Percentiles rank a stretch among this genome's conserved stretches.
Evolutionary conservation across 2,888 invertebrate species (phyloP).

Genomic region (Hypena proboscidalis): DNA sequence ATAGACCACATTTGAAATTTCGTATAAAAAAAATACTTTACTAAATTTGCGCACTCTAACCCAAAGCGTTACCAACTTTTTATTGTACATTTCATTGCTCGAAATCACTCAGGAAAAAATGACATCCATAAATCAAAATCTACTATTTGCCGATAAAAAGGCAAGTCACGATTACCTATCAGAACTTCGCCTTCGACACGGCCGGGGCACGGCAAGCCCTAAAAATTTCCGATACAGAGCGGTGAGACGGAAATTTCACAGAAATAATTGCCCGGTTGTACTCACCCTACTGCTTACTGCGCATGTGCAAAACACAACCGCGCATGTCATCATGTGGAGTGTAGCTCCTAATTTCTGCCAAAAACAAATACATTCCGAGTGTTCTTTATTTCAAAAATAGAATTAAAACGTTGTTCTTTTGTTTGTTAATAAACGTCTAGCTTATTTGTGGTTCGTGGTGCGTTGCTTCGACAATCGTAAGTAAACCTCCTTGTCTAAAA

Average conservation of each 20-base stretch:
- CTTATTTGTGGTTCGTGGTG: slow-evolving; percentile 27
- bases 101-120: slow-evolving; percentile 3
- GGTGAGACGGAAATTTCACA: slow-evolving; percentile 70
- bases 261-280: slow-evolving; percentile 65
- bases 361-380: slow-evolving; percentile 59
- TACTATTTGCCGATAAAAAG: slow-evolving; percentile 25
- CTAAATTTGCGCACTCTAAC: too few species aligned
- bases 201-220: slow-evolving; percentile 63
- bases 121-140: slow-evolving; percentile 34
- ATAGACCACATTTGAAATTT: too few species aligned
- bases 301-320: slow-evolving; percentile 62
- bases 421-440: slow-evolving; percentile 13
- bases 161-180: slow-evolving; percentile 44
- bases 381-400: slow-evolving; percentile 32
- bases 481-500: slow-evolving; percentile 23
- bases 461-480: slow-evolving; percentile 29
- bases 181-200: slow-evolving; percentile 43
- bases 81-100: background rate
- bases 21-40: too few species aligned
- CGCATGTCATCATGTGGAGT: slow-evolving; percentile 63
- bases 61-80: too few species aligned
- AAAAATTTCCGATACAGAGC: slow-evolving; percentile 64
- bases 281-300: slow-evolving; percentile 38
- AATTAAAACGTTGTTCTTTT: slow-evolving; percentile 27
- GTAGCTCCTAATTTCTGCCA: slow-evolving; percentile 53